Percentiles rank a stretch among this genome's conserved stretches.
phyloP scores from a whole-genome alignment of 2,888 invertebrate species.

The Drosophila limbata region DNA sequence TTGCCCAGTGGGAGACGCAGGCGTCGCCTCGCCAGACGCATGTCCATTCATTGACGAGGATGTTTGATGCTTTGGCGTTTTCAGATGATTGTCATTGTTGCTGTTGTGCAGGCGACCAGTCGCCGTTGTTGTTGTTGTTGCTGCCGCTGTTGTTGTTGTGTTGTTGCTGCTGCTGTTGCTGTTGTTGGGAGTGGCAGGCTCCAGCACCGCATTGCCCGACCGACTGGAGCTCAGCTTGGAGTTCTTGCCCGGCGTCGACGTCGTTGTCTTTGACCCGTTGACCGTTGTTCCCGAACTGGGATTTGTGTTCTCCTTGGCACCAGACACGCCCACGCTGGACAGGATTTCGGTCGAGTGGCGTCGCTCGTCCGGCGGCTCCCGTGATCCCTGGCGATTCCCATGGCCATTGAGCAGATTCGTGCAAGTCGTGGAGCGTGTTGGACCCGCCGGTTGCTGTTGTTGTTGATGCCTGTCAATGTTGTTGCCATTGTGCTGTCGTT shows the following conservation, averaged over 20 bases:
- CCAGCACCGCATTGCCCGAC: constrained; percentile 45
- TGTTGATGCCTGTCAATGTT: constrained; percentile 50
- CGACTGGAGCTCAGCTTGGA: constrained; percentile 44
- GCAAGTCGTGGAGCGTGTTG: constrained; percentile 84
- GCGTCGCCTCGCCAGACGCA: constrained; percentile 49
- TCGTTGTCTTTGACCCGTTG: constrained; percentile 19
- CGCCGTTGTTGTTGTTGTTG: constrained; percentile 39
- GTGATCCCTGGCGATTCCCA: constrained; percentile 52
- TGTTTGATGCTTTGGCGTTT: constrained; percentile 80
- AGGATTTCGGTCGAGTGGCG: constrained; percentile 85
- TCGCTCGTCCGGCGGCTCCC: constrained; percentile 77
- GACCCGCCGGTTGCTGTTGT: constrained; percentile 81
- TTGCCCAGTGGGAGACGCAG: constrained; percentile 68
- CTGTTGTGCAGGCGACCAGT: constrained; percentile 53
- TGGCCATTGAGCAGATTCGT: constrained; percentile 84
- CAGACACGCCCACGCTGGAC: constrained; percentile 63
- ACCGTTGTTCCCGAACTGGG: constrained; percentile 52
- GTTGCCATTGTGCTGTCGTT: constrained; percentile 68
- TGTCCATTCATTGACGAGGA: constrained; percentile 53
- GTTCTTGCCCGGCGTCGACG: constrained; percentile 64
- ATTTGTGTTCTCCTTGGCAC: constrained; percentile 80
- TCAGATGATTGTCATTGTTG: constrained; percentile 74
- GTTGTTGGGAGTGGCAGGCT: constrained; percentile 57
- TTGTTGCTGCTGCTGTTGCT: constrained; percentile 46
- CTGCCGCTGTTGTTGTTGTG: constrained; percentile 41